Conservation (phyloP, 2,888 invertebrate genomes). For the Gibbula magus region DNA sequence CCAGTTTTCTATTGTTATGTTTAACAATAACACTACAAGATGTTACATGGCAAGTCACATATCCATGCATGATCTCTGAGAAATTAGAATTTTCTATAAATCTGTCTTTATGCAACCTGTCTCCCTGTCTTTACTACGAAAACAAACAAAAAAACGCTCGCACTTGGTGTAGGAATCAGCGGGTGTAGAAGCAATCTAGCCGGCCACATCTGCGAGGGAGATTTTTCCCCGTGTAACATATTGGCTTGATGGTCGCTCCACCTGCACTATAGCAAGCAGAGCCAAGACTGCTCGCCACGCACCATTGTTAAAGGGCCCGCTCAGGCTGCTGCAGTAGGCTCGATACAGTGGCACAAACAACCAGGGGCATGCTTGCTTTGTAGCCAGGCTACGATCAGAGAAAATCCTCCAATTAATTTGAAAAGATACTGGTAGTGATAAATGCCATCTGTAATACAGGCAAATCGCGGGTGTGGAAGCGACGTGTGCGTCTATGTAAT, state of each 20-base stretch:
- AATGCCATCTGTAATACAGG: slow-evolving; percentile 14
- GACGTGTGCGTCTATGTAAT: slow-evolving; percentile 6
- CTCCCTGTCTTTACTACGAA: neutral
- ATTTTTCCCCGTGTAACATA: slow-evolving; percentile 13
- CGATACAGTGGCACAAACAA: neutral
- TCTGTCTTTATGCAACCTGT: slow-evolving; percentile 13
- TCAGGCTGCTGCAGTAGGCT: neutral
- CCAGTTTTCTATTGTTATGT: too few species aligned
- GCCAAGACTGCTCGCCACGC: neutral
- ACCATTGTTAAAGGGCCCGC: slow-evolving; percentile 22
- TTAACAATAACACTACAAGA: neutral
- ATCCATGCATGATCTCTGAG: neutral
- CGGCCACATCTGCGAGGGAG: slow-evolving; percentile 18
- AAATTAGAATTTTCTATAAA: neutral
- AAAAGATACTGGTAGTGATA: slow-evolving; percentile 23
- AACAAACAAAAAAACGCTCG: slow-evolving; percentile 6
- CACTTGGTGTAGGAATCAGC: slow-evolving; percentile 8
- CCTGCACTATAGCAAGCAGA: slow-evolving; percentile 1
- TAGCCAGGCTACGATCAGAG: slow-evolving; percentile 10
- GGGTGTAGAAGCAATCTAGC: slow-evolving; percentile 9
- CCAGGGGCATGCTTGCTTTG: neutral
- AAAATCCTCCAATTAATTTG: neutral
- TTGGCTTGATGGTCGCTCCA: neutral
- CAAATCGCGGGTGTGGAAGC: neutral
- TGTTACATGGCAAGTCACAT: neutral